Base-by-base conservation (phyloP, 2,113 vertebrate genomes). In the Cebidichthys violaceus region DNA sequence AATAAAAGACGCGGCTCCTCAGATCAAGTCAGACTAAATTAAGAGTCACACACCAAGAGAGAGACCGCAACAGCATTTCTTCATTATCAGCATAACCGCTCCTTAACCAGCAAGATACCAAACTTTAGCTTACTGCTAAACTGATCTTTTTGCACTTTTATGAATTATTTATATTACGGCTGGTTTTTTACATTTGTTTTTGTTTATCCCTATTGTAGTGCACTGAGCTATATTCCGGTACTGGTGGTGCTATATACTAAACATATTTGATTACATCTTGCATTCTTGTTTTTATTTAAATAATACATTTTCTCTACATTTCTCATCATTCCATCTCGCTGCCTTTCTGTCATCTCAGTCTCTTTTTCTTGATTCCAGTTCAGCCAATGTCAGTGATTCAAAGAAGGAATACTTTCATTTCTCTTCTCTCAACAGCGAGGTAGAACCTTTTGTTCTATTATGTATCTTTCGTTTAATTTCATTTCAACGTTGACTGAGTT, bases 401-500 rank as follows among this genome's bases (percentile, higher is more conserved):
- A 31, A 84, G 85, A 75, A 33, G 18, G 33, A 75, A 62, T n/a
- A 47, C 47, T 69, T 77, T 65, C 24, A 50, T 78, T 70, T 24
- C 24, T 70, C 39, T 8, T 61, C 80, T 81, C 77, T 85, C 70
- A 52, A 59, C 60, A 84, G 57, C 71, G 77, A 82, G 39, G 79
- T 37, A 67, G 70, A 89, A 77, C 75, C 76, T 72, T 88, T 89
- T 86, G 84, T 89, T 86, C 77, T 67, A 8, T 76, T 86, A 70
- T 84, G 81, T 87, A 89, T 82, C 74, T 89, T 88, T 74, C 27
- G 18, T 88, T 91, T 88, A 74, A 90, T 88, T 90, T 89, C 75
- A 90, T 91, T 90, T 92, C 90, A 92, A 39, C 60, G 72, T 88
- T 81, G 85, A 90, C 83, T 85, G 91, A 69, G 82, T 89, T 82